Evolutionary conservation across 2,797 vertebrate species (phyloP).

Genomic region (Dicrostonyx torquatus): DNA sequence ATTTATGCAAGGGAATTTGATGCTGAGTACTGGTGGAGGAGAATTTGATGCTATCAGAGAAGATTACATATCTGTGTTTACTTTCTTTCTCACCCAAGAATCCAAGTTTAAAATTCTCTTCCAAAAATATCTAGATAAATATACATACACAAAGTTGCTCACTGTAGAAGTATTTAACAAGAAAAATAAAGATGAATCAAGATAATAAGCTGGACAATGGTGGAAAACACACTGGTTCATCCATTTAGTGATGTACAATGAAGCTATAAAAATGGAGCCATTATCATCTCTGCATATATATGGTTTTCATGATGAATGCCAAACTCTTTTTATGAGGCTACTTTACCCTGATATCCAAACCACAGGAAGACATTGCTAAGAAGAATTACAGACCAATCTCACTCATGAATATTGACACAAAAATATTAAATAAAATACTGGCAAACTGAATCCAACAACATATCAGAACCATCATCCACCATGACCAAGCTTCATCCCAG

Average conservation of each 20-base stretch:
- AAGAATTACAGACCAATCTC: no score
- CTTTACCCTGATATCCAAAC: no score
- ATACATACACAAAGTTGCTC: not conserved
- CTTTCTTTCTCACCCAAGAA: not conserved
- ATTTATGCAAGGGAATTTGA: not conserved
- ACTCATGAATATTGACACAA: no score
- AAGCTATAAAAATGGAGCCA: not conserved
- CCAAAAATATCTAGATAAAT: conserved; percentile 5
- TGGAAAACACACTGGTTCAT: not conserved
- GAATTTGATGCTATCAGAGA: not conserved
- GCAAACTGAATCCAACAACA: no score
- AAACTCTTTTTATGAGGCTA: no score
- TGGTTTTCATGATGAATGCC: not conserved
- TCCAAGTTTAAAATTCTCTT: conserved; percentile 2
- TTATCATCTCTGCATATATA: not conserved
- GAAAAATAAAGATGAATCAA: not conserved
- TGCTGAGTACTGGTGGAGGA: not conserved
- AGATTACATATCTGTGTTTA: not conserved
- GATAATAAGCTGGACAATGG: not conserved
- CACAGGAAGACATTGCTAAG: no score
- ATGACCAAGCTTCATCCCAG: no score
- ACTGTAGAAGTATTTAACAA: not conserved
- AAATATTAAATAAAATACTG: no score
- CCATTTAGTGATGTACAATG: not conserved
- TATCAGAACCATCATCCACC: no score